These are phyloP conservation scores for Chrysina gloriosa DNA, from an alignment of 2,888 invertebrate species.

Conservation along the genomic window DNA sequence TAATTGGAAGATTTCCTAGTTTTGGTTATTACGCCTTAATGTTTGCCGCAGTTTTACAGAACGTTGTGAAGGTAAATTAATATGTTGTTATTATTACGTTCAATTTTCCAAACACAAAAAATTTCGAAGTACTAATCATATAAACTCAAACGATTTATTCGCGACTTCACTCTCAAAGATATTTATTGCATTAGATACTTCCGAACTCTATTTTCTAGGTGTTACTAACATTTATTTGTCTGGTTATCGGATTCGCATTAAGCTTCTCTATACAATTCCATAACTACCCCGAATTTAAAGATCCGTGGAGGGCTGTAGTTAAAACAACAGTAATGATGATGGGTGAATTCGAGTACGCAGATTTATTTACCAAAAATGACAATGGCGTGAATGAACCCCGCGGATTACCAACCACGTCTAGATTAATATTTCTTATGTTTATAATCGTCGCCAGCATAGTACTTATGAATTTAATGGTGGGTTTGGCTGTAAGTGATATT, in stretches of 20 bases:
- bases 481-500: slow-evolving; percentile 69
- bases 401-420: slow-evolving; percentile 58
- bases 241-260: slow-evolving; percentile 69
- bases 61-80: slow-evolving; percentile 65
- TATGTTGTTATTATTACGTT: not conserved
- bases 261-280: slow-evolving; percentile 69
- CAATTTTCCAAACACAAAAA: no score
- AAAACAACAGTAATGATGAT: slow-evolving; percentile 72
- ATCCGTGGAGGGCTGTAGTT: slow-evolving; percentile 64
- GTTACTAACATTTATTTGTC: slow-evolving; percentile 67
- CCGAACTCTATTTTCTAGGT: slow-evolving; percentile 58
- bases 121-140: no score
- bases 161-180: no score
- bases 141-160: no score
- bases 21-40: slow-evolving; percentile 70
- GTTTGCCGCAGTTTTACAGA: slow-evolving; percentile 69
- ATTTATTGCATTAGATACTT: not conserved
- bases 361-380: slow-evolving; percentile 59
- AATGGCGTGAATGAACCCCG: slow-evolving; percentile 44
- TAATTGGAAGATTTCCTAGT: slow-evolving; percentile 68
- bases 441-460: slow-evolving; percentile 68
- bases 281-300: slow-evolving; percentile 59
- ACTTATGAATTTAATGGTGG: slow-evolving; percentile 70
- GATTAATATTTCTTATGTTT: slow-evolving; percentile 67
- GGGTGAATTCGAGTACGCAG: slow-evolving; percentile 68